These are phyloP conservation scores for Brachypteracias leptosomus DNA, from an alignment of 2,113 vertebrate species.

Conservation along the genomic window DNA sequence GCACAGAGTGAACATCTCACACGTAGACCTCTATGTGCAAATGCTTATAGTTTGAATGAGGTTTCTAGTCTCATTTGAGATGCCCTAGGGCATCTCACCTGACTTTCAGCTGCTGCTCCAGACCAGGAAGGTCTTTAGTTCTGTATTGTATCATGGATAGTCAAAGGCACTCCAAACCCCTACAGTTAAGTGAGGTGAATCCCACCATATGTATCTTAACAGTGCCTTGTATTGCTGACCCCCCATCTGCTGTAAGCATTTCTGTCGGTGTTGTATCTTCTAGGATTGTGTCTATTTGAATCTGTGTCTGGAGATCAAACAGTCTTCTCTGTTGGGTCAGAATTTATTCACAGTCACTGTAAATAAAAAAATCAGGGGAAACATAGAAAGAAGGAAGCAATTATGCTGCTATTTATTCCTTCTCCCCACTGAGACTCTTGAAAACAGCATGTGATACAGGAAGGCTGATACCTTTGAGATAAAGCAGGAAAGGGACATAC, in stretches of 20 bases:
- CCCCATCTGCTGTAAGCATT: not conserved
- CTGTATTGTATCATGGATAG: not conserved
- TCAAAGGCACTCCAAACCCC: not conserved
- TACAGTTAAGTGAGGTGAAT: not conserved
- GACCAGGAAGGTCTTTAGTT: not conserved
- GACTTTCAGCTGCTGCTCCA: not conserved
- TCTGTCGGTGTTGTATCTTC: not conserved
- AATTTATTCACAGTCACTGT: not conserved
- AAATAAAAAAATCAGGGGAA: not conserved
- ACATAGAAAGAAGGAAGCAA: not conserved
- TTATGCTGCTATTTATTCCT: not conserved
- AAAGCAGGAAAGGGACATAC: not conserved
- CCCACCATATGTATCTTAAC: not conserved
- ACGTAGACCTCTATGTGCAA: not conserved
- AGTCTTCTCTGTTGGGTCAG: not conserved
- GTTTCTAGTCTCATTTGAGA: not conserved
- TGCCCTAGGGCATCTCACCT: not conserved
- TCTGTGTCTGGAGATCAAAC: not conserved
- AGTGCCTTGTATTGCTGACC: not conserved
- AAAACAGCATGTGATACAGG: not conserved
- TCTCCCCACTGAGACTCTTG: not conserved
- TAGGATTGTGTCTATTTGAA: not conserved
- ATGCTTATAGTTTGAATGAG: not conserved
- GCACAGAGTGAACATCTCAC: not conserved
- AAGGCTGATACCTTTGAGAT: not conserved